These are phyloP conservation scores for Nomia melanderi DNA, from an alignment of 1,140 invertebrate genomes.

Conservation along the genomic window DNA sequence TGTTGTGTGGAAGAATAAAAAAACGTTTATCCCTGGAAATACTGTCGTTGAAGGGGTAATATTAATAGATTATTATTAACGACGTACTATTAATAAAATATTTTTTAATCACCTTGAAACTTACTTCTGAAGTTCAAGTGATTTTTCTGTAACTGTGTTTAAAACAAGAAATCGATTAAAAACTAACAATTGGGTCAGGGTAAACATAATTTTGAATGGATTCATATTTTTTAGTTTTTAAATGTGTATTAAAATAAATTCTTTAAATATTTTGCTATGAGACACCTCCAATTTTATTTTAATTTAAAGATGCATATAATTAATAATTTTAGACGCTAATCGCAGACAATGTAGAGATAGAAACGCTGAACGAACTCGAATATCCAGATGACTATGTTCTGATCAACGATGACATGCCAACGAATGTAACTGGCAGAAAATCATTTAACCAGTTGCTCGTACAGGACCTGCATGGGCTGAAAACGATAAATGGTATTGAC, in stretches of 20 bases:
- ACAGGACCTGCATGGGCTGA: conserved; percentile 24
- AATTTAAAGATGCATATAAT: no score
- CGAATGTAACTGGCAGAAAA: conserved; percentile 59
- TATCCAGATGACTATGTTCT: conserved; percentile 69
- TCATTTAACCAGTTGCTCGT: conserved; percentile 56
- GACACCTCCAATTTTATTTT: no score
- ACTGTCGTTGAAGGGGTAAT: conserved; percentile 64
- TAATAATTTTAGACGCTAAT: conserved; percentile 55
- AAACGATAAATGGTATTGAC: conserved; percentile 64
- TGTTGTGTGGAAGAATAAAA: conserved; percentile 67
- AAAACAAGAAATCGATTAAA: no score
- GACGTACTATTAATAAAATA: background rate
- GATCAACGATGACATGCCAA: background rate
- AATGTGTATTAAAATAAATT: no score
- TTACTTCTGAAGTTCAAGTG: no score
- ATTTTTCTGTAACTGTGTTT: no score
- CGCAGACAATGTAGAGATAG: conserved; percentile 36
- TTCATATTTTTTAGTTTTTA: no score
- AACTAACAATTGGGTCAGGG: no score
- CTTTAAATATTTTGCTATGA: no score
- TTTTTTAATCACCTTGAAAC: background rate
- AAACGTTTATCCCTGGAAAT: conserved; percentile 53
- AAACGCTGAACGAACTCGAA: conserved; percentile 59
- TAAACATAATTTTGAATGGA: no score
- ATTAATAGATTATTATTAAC: background rate